phyloP scores from a whole-genome alignment of 1,140 invertebrate genomes.

The Microplitis demolitor region DNA sequence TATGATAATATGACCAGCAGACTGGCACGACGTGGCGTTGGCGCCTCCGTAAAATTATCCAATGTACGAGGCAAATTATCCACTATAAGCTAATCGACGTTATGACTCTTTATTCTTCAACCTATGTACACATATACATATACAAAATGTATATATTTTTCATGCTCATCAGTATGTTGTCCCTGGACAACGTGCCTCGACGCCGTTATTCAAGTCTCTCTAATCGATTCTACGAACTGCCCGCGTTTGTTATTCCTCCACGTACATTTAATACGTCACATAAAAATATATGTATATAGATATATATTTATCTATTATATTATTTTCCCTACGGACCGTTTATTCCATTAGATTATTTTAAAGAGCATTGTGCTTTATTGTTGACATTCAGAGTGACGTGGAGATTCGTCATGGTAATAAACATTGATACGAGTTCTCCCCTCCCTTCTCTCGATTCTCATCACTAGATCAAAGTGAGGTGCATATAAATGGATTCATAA shows the following conservation, averaged over 20 bases:
- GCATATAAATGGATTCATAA: conserved; percentile 27
- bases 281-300: too few species aligned
- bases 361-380: too few species aligned
- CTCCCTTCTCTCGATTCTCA: too few species aligned
- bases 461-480: background rate
- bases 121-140: background rate
- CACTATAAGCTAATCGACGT: conserved; percentile 8
- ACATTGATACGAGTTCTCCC: too few species aligned
- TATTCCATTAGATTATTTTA: too few species aligned
- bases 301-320: too few species aligned
- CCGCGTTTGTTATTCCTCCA: too few species aligned
- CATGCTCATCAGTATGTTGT: background rate
- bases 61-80: conserved; percentile 13
- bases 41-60: conserved; percentile 22
- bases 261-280: too few species aligned
- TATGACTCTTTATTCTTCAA: conserved; percentile 6
- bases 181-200: background rate
- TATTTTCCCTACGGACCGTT: too few species aligned
- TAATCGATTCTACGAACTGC: background rate
- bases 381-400: too few species aligned
- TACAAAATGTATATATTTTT: too few species aligned
- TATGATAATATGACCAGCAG: background rate
- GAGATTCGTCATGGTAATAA: too few species aligned
- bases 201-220: background rate
- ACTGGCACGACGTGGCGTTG: conserved; percentile 16